Conservation (phyloP, 2,888 invertebrate species). For the Buathra laborator region DNA sequence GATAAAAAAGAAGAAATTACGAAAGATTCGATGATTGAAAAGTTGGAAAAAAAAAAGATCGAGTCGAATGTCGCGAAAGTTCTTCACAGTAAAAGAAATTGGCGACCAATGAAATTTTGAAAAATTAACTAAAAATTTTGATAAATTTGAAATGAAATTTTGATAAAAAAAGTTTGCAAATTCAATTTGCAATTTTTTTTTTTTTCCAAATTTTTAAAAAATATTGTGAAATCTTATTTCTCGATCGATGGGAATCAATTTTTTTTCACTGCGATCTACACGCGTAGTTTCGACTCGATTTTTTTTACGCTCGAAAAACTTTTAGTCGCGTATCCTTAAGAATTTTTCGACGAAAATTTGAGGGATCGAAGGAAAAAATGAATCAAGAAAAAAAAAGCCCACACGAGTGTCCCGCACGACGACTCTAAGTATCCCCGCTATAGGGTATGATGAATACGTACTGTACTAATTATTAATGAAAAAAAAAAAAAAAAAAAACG, state of each 20-base stretch:
- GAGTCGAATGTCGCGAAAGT: constrained; percentile 9
- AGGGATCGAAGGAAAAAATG: constrained; percentile 29
- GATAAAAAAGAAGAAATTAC: constrained; percentile 34
- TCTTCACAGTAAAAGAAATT: not conserved
- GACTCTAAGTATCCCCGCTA: constrained; percentile 45
- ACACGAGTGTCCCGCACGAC: constrained; percentile 51
- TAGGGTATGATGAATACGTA: constrained; percentile 21
- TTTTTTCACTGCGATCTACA: not conserved
- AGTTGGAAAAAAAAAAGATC: constrained; percentile 10
- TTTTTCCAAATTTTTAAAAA: no score
- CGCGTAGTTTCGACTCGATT: constrained; percentile 4
- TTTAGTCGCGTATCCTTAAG: constrained; percentile 21
- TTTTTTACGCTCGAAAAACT: constrained; percentile 55
- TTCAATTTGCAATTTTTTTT: not conserved
- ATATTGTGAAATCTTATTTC: not conserved
- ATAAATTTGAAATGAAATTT: not conserved
- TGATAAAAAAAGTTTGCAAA: not conserved
- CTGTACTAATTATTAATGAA: constrained; percentile 24
- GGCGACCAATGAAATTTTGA: not conserved
- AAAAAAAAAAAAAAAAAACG: constrained; percentile 32
- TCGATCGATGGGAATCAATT: not conserved
- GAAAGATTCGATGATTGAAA: constrained; percentile 25
- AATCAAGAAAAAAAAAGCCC: constrained; percentile 19
- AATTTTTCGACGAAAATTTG: constrained; percentile 43
- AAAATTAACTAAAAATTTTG: no score